A percentile compares a stretch with the other conserved stretches of the same genome.
These are phyloP conservation scores for Orthosia gracilis DNA, from an alignment of 2,888 invertebrate species.

Conservation along the genomic window DNA sequence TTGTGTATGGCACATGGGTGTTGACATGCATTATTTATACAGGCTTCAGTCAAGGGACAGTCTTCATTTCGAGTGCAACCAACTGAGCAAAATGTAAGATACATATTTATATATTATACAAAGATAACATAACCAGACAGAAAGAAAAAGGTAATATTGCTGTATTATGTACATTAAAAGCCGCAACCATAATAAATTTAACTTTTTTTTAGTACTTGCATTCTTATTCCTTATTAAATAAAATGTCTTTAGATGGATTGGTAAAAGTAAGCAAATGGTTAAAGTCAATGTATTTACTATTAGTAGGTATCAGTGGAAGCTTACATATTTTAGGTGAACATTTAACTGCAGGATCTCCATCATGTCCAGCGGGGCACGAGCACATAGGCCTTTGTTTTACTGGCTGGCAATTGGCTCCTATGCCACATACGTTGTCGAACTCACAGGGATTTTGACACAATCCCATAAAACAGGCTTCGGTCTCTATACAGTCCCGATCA, in stretches of 20 bases:
- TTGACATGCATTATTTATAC: constrained; percentile 96
- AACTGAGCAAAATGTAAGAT: constrained; percentile 91
- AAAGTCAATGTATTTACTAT: constrained; percentile 59
- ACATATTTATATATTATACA: constrained; percentile 70
- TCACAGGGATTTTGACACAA: constrained; percentile 96
- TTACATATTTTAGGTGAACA: constrained; percentile 96
- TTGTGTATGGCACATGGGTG: constrained; percentile 96
- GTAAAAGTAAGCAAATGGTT: constrained; percentile 45
- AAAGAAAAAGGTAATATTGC: not conserved
- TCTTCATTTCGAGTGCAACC: constrained; percentile 97
- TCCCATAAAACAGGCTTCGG: constrained; percentile 96
- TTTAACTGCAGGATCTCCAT: constrained; percentile 95
- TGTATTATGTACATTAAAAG: constrained; percentile 35
- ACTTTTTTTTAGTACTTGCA: constrained; percentile 12
- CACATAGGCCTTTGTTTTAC: constrained; percentile 96
- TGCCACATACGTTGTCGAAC: constrained; percentile 94
- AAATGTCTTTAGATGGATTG: constrained; percentile 1
- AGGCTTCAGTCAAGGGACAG: constrained; percentile 96
- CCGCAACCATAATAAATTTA: constrained; percentile 47
- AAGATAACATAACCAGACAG: constrained; percentile 28
- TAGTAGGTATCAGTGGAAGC: constrained; percentile 80
- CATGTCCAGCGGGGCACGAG: constrained; percentile 95
- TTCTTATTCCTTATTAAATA: constrained; percentile 19
- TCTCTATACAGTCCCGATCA: constrained; percentile 96
- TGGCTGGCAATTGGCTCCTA: constrained; percentile 94